phyloP scores from a whole-genome alignment of 2,797 vertebrate genomes.

The Galagoides demidoff region DNA sequence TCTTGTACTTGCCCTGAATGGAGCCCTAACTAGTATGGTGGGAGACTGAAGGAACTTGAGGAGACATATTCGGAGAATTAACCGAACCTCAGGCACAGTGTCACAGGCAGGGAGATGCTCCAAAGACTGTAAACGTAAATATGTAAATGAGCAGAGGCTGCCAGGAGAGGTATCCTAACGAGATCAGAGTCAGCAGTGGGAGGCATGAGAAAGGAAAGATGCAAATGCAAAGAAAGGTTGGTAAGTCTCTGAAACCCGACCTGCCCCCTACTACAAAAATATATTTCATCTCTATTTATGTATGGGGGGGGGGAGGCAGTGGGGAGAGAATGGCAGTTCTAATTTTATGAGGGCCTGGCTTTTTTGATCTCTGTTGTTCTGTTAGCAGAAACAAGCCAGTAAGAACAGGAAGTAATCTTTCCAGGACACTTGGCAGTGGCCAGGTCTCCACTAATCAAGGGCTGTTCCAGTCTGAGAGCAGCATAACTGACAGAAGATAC shows the following conservation, averaged over 20 bases:
- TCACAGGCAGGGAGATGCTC: background rate
- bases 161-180: background rate
- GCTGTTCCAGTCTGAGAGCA: background rate
- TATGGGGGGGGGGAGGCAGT: background rate
- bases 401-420: slow-evolving; percentile 29
- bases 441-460: background rate
- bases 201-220: background rate
- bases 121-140: background rate
- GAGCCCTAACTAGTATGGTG: background rate
- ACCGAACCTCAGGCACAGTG: background rate
- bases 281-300: background rate
- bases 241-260: background rate
- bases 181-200: background rate
- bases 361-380: slow-evolving; percentile 1
- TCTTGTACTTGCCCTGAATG: background rate
- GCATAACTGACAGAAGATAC: slow-evolving; percentile 11
- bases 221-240: background rate
- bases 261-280: background rate
- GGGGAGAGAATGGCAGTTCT: background rate
- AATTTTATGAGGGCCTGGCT: background rate
- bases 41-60: background rate
- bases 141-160: background rate
- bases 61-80: background rate
- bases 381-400: background rate
- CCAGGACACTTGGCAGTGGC: background rate